A percentile compares a stretch with the other conserved stretches of the same genome.
These are phyloP conservation scores for Nycteola revayana DNA, from an alignment of 2,888 invertebrate species.

Conservation along the genomic window DNA sequence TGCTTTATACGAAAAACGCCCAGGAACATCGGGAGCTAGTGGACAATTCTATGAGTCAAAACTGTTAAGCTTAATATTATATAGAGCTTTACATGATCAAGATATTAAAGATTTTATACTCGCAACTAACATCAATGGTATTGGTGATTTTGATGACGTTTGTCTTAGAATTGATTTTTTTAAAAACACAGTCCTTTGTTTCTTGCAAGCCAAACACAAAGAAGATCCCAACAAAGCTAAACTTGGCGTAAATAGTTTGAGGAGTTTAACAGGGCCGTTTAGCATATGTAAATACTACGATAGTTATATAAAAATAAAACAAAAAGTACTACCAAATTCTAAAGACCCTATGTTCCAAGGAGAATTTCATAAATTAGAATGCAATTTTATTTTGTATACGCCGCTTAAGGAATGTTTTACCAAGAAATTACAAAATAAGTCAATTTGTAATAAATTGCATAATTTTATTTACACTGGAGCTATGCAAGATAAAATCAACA, in stretches of 20 bases:
- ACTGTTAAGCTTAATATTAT: constrained; percentile 34
- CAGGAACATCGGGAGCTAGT: constrained; percentile 28
- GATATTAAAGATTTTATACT: constrained; percentile 35
- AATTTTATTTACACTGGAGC: constrained; percentile 31
- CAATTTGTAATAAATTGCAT: constrained; percentile 27
- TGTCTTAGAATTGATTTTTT: constrained; percentile 35
- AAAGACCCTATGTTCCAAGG: constrained; percentile 38
- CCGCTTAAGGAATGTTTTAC: constrained; percentile 34
- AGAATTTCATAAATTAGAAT: constrained; percentile 30
- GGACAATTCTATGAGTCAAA: constrained; percentile 39
- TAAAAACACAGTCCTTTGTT: constrained; percentile 29
- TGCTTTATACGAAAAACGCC: constrained; percentile 20
- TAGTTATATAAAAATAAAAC: constrained; percentile 40
- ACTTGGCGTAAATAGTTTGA: constrained; percentile 33
- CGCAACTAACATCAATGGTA: constrained; percentile 39
- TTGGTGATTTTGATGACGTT: constrained; percentile 44
- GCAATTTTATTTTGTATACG: constrained; percentile 41
- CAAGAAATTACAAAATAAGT: constrained; percentile 17
- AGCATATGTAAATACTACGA: constrained; percentile 40
- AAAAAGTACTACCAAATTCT: constrained; percentile 27
- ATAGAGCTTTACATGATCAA: constrained; percentile 34
- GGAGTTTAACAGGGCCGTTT: constrained; percentile 29
- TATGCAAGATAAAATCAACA: constrained; percentile 6
- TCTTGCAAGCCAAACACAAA: constrained; percentile 43
- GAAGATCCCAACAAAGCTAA: constrained; percentile 35